Evolutionary conservation across 1,140 invertebrate genomes (phyloP), one percentile per base, ranked within the genome.

Genomic region (Ctenoplectra terminalis): DNA sequence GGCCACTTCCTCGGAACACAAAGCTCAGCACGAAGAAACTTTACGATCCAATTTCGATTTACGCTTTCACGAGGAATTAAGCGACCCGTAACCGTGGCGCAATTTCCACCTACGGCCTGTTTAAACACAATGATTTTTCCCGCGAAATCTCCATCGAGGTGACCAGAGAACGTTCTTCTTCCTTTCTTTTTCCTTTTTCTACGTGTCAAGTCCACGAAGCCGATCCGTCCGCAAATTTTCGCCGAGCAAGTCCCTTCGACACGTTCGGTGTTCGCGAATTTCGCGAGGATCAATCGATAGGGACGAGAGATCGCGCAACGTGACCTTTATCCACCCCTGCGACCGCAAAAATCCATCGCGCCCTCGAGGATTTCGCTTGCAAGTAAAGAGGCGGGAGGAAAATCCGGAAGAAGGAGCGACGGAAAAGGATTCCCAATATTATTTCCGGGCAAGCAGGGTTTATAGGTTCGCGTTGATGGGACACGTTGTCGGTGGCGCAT

Each of bases 401-500:
- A 63, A 80, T 63, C 71, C 75, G 60, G 60, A 50, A 60, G 72
- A 40, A 54, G 66, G 13, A 50, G 54, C 43, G 66, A 52, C 40
- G 29, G 37, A 20, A 60, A 48, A 46, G 54, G 56, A 82, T 73
- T 66, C 73, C 54, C 64, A 83, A 88, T 87, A 88, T 88, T 88
- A 88, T 88, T 79, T 85, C 76, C 64, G 50, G 60, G 67, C 54
- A 54, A 69, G 60, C 56, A 56, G 71, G 70, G 86, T 88, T 88
- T 88, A 88, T 87, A 73, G 82, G 82, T 84, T 87, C 85, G 46
- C 69, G 86, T 81, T 84, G 82, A 87, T 87, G 73, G 82, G 82
- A 87, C 81, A 87, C 81, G 85, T 86, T 63, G 82, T 81, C 76
- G 76, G 56, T 73, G 43, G 37, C 69, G 82, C 61, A 87, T 77